A percentile compares a stretch with the other conserved stretches of the same genome.
These are phyloP conservation scores for Molothrus aeneus DNA, from an alignment of 2,797 vertebrate species.

Conservation along the genomic window DNA sequence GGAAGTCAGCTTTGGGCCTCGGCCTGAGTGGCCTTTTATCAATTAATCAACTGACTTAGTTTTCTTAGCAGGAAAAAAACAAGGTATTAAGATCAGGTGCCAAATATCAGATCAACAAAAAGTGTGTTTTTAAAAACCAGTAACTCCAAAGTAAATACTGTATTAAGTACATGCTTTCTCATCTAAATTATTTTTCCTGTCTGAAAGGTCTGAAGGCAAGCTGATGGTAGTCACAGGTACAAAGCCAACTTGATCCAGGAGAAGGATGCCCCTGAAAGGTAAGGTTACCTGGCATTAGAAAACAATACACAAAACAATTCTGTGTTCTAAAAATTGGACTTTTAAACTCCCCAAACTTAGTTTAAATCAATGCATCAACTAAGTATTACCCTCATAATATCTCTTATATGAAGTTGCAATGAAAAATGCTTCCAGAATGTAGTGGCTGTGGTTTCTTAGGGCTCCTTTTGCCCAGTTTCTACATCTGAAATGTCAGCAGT, in stretches of 20 bases:
- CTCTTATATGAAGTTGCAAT: neutral
- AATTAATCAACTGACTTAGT: conserved; percentile 17
- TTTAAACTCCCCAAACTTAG: neutral
- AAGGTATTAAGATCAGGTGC: conserved; percentile 57
- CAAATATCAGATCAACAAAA: conserved; percentile 52
- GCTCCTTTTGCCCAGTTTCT: neutral
- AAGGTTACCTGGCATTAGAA: conserved; percentile 28
- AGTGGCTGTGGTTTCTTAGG: neutral
- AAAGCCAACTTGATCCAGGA: conserved; percentile 66
- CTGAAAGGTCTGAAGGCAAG: conserved; percentile 61
- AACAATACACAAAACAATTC: neutral
- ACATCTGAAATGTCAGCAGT: neutral
- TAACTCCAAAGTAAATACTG: conserved; percentile 13
- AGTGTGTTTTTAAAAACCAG: conserved; percentile 1
- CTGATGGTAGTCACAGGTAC: conserved; percentile 64
- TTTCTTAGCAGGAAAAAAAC: conserved; percentile 51
- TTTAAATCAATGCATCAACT: neutral
- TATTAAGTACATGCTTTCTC: conserved; percentile 70
- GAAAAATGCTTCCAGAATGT: neutral
- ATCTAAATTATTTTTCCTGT: conserved; percentile 63
- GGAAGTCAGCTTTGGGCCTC: neutral
- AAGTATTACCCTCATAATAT: neutral
- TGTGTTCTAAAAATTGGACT: neutral
- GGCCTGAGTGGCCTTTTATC: conserved; percentile 16
- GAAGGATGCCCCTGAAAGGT: conserved; percentile 75